Base-by-base conservation (phyloP, 2,888 invertebrate species). In the Nemoura dubitans region DNA sequence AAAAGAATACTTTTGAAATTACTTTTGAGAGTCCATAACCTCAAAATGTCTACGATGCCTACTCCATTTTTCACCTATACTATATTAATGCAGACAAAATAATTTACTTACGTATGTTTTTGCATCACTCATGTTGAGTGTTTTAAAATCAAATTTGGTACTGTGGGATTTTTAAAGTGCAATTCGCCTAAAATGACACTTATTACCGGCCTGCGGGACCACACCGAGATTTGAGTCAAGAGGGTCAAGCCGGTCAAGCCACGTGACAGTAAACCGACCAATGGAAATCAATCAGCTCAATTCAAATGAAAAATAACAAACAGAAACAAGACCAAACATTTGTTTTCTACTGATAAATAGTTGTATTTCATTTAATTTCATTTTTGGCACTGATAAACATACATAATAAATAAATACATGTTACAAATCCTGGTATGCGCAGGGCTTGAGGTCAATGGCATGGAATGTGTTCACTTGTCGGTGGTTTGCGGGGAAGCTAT, bases 401-500 rank as follows among this genome's bases (percentile, higher is more conserved):
- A 29, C 28, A 29, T 14, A 27, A 29, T n/a, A 5, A 81, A 81
- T 81, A 81, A 81, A 81, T 81, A 81, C 5, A 81, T 21, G 30
- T 29, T 5, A 16, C n/a, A 29, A 27, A 29, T 6, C 30, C 81
- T 81, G 30, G 10, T 29, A 10, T 29, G 81, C 7, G n/a, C 28
- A 21, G 81, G 28, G 26, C 14, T 21, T 81, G 28, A 78, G 27
- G 29, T 30, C 30, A 25, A 30, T 29, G 78, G 78, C 78, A 14
- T 78, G 59, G 59, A 59, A 59, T 78, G 78, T 16, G n/a, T 84
- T 84, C 76, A 84, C 76, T 84, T 84, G 29, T 84, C 84, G 2
- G 84, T 14, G 5, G 59, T 26, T 76, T 86, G 87, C n/a, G 87
- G 87, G 42, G 87, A 87, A 28, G 87, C 87, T 59, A 87, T 87